Evolutionary conservation across 2,888 invertebrate genomes (phyloP).

Genomic region (Hofmannophila pseudospretella): DNA sequence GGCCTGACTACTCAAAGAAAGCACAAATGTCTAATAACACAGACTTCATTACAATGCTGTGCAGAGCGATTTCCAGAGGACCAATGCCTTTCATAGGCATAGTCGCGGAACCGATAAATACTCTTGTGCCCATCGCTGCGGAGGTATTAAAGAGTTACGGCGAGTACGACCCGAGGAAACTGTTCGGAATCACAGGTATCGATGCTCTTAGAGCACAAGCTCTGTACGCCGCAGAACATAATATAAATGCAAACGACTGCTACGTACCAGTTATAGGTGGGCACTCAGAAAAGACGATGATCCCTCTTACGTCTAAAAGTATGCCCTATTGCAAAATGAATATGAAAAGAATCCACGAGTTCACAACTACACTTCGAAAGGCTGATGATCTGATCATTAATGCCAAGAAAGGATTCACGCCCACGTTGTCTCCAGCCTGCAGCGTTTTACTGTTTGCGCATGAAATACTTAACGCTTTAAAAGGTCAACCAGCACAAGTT

Average conservation of each 20-base stretch:
- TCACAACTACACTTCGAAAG: slow-evolving; percentile 67
- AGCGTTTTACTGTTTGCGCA: slow-evolving; percentile 79
- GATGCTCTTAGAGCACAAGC: slow-evolving; percentile 86
- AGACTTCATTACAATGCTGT: slow-evolving; percentile 45
- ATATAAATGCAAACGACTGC: slow-evolving; percentile 80
- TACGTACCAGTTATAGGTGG: slow-evolving; percentile 88
- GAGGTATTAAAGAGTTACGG: slow-evolving; percentile 52
- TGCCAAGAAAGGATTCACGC: slow-evolving; percentile 78
- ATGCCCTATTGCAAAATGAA: slow-evolving; percentile 70
- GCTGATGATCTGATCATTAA: slow-evolving; percentile 80
- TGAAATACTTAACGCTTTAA: slow-evolving; percentile 71
- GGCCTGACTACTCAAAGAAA: slow-evolving; percentile 78
- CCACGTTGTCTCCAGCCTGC: slow-evolving; percentile 81
- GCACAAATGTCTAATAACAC: slow-evolving; percentile 76
- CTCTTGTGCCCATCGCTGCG: slow-evolving; percentile 61
- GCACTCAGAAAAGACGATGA: slow-evolving; percentile 83
- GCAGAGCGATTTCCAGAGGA: slow-evolving; percentile 36
- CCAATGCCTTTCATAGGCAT: slow-evolving; percentile 61
- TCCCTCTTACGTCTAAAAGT: slow-evolving; percentile 86
- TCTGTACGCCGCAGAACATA: slow-evolving; percentile 82
- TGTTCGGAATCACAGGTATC: slow-evolving; percentile 86
- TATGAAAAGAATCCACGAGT: slow-evolving; percentile 55
- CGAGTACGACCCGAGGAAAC: slow-evolving; percentile 77
- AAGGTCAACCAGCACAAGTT: slow-evolving; percentile 33
- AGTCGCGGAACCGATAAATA: slow-evolving; percentile 65